Percentiles rank a stretch among this genome's conserved stretches.
Conservation (phyloP, 2,797 vertebrate genomes). For the Gymnodraco acuticeps region DNA sequence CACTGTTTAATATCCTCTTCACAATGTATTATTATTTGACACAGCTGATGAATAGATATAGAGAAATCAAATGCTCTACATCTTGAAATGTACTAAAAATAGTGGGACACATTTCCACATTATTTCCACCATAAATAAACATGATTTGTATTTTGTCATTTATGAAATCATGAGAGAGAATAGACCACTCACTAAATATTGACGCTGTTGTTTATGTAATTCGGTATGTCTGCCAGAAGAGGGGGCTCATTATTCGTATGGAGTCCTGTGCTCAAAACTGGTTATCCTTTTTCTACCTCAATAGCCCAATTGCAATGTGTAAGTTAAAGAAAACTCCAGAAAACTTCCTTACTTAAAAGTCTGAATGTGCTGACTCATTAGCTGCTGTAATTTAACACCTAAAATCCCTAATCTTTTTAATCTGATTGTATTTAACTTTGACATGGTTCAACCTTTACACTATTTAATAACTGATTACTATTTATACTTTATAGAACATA, state of each 20-base stretch:
- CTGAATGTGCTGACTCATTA: background rate
- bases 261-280: background rate
- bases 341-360: no score
- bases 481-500: background rate
- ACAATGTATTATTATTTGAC: background rate
- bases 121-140: background rate
- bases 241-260: constrained; percentile 16
- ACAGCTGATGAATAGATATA: background rate
- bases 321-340: background rate
- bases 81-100: background rate
- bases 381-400: background rate
- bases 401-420: background rate
- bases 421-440: background rate
- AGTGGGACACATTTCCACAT: no score
- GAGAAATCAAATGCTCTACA: background rate
- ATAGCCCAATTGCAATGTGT: background rate
- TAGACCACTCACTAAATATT: background rate
- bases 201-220: constrained; percentile 32
- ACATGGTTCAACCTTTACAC: background rate
- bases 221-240: constrained; percentile 26
- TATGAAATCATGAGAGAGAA: background rate
- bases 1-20: background rate
- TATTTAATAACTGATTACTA: background rate
- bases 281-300: background rate
- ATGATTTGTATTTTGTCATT: no score